These are phyloP conservation scores for Etia nguti DNA, from an alignment of 2,113 vertebrate genomes.

Conservation along the genomic window DNA sequence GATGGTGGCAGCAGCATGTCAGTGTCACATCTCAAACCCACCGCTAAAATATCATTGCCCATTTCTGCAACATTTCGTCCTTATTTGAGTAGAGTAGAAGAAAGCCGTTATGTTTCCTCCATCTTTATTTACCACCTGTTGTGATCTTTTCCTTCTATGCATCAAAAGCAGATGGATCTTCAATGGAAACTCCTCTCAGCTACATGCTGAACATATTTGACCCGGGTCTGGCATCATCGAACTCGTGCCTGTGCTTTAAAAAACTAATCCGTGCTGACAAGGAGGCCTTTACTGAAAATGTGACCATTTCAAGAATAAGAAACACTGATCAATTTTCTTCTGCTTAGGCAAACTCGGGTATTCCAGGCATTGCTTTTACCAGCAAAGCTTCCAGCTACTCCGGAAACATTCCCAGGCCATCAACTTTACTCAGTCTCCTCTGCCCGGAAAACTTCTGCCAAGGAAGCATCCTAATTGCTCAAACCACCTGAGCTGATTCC, in stretches of 20 bases:
- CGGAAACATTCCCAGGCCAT: too few relatives aligned
- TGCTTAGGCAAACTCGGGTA: neutral
- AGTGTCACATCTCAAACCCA: neutral
- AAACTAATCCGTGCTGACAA: neutral
- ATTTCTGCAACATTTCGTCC: neutral
- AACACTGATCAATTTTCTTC: neutral
- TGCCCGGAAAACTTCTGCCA: neutral
- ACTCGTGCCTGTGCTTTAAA: conserved; percentile 9
- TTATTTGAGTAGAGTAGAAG: neutral
- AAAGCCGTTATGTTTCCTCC: neutral
- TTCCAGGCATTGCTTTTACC: neutral
- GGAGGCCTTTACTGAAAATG: neutral
- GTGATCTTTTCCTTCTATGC: neutral
- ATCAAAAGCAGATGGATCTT: neutral
- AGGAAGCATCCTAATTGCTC: neutral
- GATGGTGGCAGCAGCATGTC: neutral
- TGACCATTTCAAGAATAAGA: neutral
- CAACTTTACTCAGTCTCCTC: neutral
- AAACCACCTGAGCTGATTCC: neutral
- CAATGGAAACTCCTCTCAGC: neutral
- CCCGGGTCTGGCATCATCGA: neutral
- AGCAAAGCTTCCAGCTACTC: neutral
- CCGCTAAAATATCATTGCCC: too few relatives aligned
- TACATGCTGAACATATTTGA: neutral
- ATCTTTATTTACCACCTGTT: neutral